A percentile compares a stretch with the other conserved stretches of the same genome.
These are phyloP conservation scores for Himantopus leucocephalus DNA, from an alignment of 2,113 vertebrate species.

Conservation along the genomic window DNA sequence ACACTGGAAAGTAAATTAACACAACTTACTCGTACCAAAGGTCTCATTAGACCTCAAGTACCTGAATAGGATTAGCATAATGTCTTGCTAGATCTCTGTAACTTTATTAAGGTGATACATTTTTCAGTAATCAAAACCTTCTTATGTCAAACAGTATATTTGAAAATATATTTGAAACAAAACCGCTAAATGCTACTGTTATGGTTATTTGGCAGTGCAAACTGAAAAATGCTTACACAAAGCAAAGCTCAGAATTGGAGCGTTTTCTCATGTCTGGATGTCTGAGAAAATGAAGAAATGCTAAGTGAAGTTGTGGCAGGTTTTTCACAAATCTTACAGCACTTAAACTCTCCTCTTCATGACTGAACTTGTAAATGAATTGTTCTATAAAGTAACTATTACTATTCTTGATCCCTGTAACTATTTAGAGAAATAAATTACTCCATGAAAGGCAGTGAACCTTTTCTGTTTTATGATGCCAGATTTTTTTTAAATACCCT, in stretches of 20 bases:
- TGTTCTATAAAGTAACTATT: not conserved
- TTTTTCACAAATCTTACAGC: not conserved
- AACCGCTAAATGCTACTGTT: not conserved
- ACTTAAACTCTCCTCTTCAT: not conserved
- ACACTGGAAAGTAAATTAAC: not conserved
- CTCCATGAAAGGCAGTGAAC: not conserved
- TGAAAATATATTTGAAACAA: not conserved
- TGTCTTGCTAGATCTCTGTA: not conserved
- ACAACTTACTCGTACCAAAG: not conserved
- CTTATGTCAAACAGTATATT: not conserved
- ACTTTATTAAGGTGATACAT: not conserved
- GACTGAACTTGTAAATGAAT: not conserved
- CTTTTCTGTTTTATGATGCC: not conserved
- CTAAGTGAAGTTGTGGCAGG: not conserved
- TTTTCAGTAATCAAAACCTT: not conserved
- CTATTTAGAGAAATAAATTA: not conserved
- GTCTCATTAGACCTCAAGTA: not conserved
- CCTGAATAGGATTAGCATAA: not conserved
- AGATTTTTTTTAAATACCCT: slow-evolving; percentile 1
- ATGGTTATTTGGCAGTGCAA: not conserved
- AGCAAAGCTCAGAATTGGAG: not conserved
- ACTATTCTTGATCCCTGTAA: not conserved
- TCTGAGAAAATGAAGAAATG: not conserved
- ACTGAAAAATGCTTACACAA: not conserved
- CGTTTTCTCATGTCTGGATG: not conserved